These are phyloP conservation scores for Stramonita haemastoma DNA, from an alignment of 2,888 invertebrate species.

Conservation along the genomic window DNA sequence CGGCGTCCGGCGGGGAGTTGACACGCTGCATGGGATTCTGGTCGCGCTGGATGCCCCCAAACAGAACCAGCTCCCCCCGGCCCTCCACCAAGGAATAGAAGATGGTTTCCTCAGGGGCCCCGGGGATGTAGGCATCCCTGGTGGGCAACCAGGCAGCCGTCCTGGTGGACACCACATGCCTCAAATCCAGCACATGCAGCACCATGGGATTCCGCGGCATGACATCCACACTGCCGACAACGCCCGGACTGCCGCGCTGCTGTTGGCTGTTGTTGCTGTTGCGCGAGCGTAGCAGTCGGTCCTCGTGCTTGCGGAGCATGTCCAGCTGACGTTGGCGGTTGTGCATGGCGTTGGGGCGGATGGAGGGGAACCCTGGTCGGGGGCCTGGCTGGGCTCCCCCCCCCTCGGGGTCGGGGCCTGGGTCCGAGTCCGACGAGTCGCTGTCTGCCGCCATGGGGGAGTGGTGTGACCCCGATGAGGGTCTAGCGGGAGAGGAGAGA, in stretches of 20 bases:
- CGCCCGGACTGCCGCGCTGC: neutral
- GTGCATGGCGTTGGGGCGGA: constrained; percentile 77
- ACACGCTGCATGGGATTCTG: constrained; percentile 67
- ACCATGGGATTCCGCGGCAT: constrained; percentile 83
- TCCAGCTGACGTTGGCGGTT: constrained; percentile 83
- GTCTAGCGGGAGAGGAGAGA: neutral
- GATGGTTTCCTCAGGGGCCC: constrained; percentile 89
- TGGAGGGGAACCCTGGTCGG: constrained; percentile 65
- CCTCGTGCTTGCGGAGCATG: constrained; percentile 83
- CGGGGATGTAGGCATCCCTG: constrained; percentile 58
- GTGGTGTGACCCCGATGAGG: neutral
- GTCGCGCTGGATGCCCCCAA: constrained; percentile 89
- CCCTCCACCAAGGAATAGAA: constrained; percentile 93
- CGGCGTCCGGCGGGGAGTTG: constrained; percentile 54
- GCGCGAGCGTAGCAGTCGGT: constrained; percentile 74
- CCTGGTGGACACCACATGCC: constrained; percentile 73
- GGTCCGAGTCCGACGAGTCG: constrained; percentile 44
- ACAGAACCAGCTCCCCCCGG: constrained; percentile 94
- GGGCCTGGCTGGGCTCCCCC: neutral
- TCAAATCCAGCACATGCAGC: constrained; percentile 91
- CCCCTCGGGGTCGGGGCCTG: constrained; percentile 53
- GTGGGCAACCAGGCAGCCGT: constrained; percentile 79
- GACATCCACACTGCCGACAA: neutral
- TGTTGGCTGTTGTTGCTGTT: constrained; percentile 23
- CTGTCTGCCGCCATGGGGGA: neutral